Evolutionary conservation across 2,113 vertebrate species (phyloP).

Genomic region (Tenebrosternarchus preto): DNA sequence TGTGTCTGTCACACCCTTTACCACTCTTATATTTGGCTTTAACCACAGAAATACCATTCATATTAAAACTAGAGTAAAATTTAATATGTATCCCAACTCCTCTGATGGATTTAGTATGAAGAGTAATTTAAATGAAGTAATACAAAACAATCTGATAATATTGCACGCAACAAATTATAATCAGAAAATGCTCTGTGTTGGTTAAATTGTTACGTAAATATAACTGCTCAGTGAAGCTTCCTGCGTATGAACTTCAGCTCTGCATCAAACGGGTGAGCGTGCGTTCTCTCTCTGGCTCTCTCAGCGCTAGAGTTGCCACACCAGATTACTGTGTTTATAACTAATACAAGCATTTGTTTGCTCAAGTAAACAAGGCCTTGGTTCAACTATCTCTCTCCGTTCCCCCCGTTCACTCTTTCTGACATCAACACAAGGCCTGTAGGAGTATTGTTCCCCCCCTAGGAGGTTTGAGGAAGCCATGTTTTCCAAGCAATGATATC

Average conservation of each 20-base stretch:
- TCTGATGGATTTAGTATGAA: too few relatives aligned
- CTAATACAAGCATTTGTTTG: slow-evolving; percentile 54
- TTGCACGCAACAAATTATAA: not conserved
- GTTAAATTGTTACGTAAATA: not conserved
- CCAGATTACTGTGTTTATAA: slow-evolving; percentile 55
- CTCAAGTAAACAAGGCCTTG: slow-evolving; percentile 50
- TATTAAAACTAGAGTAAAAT: too few relatives aligned
- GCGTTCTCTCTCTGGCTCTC: slow-evolving; percentile 26
- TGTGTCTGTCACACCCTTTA: too few relatives aligned
- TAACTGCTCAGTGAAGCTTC: not conserved
- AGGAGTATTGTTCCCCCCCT: too few relatives aligned
- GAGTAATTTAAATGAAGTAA: too few relatives aligned
- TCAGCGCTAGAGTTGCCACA: slow-evolving; percentile 24
- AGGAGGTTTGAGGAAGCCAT: not conserved
- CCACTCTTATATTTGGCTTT: too few relatives aligned
- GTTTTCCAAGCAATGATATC: not conserved
- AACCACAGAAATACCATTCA: too few relatives aligned
- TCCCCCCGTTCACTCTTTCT: slow-evolving; percentile 28
- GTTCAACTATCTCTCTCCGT: slow-evolving; percentile 28
- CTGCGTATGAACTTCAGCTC: slow-evolving; percentile 7
- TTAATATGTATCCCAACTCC: too few relatives aligned
- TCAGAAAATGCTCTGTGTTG: not conserved
- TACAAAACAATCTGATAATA: not conserved
- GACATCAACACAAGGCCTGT: not conserved
- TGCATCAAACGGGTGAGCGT: slow-evolving; percentile 27